Evolutionary conservation across 2,888 invertebrate species (phyloP), one percentile per base, ranked within the genome.

Genomic region (Embidobia sp.): DNA sequence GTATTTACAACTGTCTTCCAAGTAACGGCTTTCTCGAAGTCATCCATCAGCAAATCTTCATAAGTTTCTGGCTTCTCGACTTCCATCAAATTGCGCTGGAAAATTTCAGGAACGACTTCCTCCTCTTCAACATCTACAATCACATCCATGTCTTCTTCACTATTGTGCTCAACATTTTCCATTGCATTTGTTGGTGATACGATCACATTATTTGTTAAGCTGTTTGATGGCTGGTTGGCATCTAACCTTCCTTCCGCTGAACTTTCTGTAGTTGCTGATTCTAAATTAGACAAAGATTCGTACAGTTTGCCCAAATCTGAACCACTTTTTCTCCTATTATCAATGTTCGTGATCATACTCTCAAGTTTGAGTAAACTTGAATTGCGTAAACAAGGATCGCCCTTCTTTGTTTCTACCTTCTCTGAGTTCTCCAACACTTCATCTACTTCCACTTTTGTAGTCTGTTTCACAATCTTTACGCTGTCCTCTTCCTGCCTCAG

Each of bases 351-450:
- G 10, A 89, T 84, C 63, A 89, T 82, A 63, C 87, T 87, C 26
- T 88, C 88, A 0, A 89, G 78, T 51, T 85, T 83, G 1, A 89
- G 75, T 2, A 89, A 74, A 76, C 88, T 88, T n/a, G 89, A 87
- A 67, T 89, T 89, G 1, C 86, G 46, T 5, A 89, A 72, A 76
- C 88, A 85, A 2, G 85, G 85, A 48, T 87, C 88, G 1, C 88
- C 88, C 37, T 85, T 84, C 13, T 85, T 83, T 0, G 87, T 88
- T 46, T 88, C 87, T 0, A 84, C 83, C 72, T 88, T 88, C 35
- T 88, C 89, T 0, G 89, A 89, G 78, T 89, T 89, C 67, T 89
- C 89, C n/a, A 89, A 74, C 2, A 89, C 89, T 19, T 89, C 89
- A 33, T 88, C 89, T 4, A 87, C 49, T 40, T 88, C 88, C 2